These are phyloP conservation scores for Polyommatus icarus DNA, from an alignment of 2,888 invertebrate genomes.

Conservation along the genomic window DNA sequence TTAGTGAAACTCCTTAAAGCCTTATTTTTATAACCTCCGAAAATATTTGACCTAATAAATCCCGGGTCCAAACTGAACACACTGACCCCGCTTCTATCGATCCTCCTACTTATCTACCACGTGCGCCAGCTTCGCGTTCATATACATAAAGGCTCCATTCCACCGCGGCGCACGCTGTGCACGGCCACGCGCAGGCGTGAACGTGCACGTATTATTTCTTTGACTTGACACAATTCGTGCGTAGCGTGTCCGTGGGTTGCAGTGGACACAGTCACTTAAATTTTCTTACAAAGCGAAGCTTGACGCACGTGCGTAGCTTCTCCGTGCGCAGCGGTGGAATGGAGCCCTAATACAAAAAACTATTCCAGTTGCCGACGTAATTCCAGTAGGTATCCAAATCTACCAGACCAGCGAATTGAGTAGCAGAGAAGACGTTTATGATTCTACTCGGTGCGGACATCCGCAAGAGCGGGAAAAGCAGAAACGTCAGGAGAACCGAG, in stretches of 20 bases:
- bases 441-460: slow-evolving; percentile 60
- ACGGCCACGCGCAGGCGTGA: no score
- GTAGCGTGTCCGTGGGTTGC: no score
- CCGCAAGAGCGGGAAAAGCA: slow-evolving; percentile 53
- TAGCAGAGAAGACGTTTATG: slow-evolving; percentile 68
- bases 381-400: slow-evolving; percentile 50
- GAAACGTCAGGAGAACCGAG: slow-evolving; percentile 59
- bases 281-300: no score
- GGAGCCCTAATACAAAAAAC: no score
- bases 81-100: slow-evolving; percentile 79
- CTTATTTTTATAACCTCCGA: slow-evolving; percentile 73
- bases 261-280: no score
- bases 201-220: no score
- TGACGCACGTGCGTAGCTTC: no score
- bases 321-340: no score
- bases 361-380: slow-evolving; percentile 83
- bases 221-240: no score
- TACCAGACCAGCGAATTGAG: slow-evolving; percentile 63
- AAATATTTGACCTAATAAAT: slow-evolving; percentile 87
- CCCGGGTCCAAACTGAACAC: slow-evolving; percentile 92
- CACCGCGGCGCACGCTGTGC: no score
- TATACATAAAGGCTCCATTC: no score
- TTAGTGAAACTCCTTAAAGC: slow-evolving; percentile 48
- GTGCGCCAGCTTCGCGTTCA: slow-evolving; percentile 66
- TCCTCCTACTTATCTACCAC: slow-evolving; percentile 76